Evolutionary conservation across 2,797 vertebrate species (phyloP).

Genomic region (Gallinago solitaria): DNA sequence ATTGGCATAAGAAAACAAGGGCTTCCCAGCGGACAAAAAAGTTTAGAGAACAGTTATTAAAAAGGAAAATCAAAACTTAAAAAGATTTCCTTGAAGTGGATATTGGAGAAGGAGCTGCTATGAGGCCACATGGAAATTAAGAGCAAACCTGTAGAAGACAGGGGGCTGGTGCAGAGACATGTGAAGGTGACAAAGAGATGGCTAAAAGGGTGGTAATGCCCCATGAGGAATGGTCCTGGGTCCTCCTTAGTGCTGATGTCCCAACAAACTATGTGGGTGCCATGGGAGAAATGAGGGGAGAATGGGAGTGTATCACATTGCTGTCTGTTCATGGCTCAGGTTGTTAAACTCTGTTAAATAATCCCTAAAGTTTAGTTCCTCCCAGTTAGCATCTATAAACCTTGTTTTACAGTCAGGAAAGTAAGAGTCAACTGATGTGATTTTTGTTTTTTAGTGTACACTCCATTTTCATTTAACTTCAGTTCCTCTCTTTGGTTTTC

Average conservation of each 20-base stretch:
- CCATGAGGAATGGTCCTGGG: neutral
- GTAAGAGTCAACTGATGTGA: neutral
- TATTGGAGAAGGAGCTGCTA: neutral
- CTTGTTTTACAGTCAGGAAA: neutral
- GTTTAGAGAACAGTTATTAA: neutral
- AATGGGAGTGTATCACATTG: accelerated
- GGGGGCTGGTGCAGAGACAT: neutral
- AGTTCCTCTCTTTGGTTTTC: neutral
- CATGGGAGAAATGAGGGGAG: neutral
- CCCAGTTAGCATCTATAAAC: neutral
- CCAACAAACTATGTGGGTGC: neutral
- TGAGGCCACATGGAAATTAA: neutral
- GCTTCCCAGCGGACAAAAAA: neutral
- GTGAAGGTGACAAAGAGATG: neutral
- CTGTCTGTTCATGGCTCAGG: neutral
- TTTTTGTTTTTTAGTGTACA: neutral
- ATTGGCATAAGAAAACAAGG: neutral
- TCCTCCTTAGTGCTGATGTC: neutral
- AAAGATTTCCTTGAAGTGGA: neutral
- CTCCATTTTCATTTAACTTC: neutral
- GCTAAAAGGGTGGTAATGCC: neutral
- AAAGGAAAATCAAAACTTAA: neutral
- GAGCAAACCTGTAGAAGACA: neutral
- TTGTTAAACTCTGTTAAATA: neutral
- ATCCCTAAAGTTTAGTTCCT: neutral